phyloP scores from a whole-genome alignment of 64 coral and sea anemone species.

The Acropora tenuis region DNA sequence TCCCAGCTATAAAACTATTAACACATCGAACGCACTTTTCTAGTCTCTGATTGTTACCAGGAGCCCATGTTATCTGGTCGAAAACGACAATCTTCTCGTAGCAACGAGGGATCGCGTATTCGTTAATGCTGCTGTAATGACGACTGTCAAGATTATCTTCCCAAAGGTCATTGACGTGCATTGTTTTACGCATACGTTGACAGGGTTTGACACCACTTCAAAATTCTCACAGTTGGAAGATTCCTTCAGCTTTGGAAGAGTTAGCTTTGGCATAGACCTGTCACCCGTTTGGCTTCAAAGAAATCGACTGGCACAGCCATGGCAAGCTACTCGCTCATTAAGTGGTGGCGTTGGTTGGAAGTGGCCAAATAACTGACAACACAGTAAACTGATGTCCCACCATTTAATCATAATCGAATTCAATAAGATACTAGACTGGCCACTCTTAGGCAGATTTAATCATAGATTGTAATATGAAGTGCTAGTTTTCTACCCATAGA shows the following conservation, averaged over 20 bases:
- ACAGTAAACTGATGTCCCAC: not conserved
- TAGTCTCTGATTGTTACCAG: too few relatives aligned
- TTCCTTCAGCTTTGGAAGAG: conserved; percentile 12
- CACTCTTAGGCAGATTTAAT: not conserved
- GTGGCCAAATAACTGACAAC: conserved; percentile 11
- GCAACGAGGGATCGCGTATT: too few relatives aligned
- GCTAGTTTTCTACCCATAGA: too few relatives aligned
- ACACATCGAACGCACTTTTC: too few relatives aligned
- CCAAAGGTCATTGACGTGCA: not conserved
- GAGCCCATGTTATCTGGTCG: too few relatives aligned
- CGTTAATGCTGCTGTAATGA: conserved; percentile 19
- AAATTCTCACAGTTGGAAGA: not conserved
- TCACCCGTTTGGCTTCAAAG: conserved; percentile 51
- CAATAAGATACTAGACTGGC: conserved; percentile 18
- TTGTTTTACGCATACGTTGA: conserved; percentile 29
- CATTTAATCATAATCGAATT: conserved; percentile 35
- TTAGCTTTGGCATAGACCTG: conserved; percentile 21
- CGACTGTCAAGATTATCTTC: conserved; percentile 34
- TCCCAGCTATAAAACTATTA: too few relatives aligned
- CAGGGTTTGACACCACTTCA: not conserved
- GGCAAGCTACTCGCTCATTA: conserved; percentile 46
- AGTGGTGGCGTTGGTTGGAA: conserved; percentile 75
- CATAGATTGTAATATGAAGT: too few relatives aligned
- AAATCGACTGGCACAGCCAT: conserved; percentile 43
- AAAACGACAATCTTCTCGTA: too few relatives aligned